Evolutionary conservation across 2,113 vertebrate genomes (phyloP).

Genomic region (Chroicocephalus ridibundus): DNA sequence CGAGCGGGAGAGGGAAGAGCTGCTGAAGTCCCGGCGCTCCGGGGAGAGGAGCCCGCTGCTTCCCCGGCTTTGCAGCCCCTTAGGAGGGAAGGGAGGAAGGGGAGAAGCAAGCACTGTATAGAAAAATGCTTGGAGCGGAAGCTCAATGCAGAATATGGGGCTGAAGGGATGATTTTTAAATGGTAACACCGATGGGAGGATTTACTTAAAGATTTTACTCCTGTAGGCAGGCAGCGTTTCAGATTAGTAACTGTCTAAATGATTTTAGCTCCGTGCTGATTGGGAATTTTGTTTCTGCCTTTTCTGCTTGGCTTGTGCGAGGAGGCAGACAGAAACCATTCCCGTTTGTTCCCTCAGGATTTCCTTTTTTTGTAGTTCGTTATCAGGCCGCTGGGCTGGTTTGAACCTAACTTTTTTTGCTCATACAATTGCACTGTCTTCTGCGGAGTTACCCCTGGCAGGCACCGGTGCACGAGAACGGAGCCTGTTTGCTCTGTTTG

Average conservation of each 20-base stretch:
- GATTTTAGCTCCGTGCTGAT: neutral
- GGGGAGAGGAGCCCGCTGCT: accelerated
- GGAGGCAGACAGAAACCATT: neutral
- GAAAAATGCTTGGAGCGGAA: accelerated
- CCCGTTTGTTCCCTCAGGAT: neutral
- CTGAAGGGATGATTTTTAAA: neutral
- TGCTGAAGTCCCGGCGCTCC: accelerated
- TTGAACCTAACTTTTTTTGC: neutral
- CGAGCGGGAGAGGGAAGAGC: neutral
- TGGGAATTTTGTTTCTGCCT: neutral
- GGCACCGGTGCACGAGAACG: accelerated
- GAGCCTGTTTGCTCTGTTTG: neutral
- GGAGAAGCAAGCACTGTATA: accelerated
- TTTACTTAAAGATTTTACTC: neutral
- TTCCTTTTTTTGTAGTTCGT: neutral
- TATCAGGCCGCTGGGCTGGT: neutral
- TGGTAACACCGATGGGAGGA: neutral
- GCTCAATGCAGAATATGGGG: accelerated
- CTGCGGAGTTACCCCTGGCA: accelerated
- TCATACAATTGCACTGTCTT: accelerated
- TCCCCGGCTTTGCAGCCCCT: accelerated
- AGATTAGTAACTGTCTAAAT: neutral
- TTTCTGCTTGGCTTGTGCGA: neutral
- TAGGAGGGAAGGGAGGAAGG: accelerated
- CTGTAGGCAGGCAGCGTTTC: neutral